These are phyloP conservation scores for Gadopsis marmoratus DNA, from an alignment of 2,797 vertebrate genomes.

Conservation along the genomic window DNA sequence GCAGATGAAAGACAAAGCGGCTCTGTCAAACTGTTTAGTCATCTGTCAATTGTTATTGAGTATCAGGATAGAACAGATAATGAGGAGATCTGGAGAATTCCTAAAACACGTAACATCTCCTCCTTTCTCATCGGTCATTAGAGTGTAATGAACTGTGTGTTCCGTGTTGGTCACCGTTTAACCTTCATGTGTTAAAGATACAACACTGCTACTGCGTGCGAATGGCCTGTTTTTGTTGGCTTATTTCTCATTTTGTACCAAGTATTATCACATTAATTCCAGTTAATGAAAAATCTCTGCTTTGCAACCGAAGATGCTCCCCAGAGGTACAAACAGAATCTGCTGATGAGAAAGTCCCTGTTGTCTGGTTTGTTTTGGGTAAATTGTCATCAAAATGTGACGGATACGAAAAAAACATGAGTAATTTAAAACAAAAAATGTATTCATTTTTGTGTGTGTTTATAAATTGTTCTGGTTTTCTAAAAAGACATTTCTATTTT, in stretches of 20 bases:
- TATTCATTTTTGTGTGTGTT: too few relatives aligned
- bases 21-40: slow-evolving; percentile 14
- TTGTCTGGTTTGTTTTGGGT: background rate
- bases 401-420: too few relatives aligned
- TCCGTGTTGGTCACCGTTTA: slow-evolving; percentile 30
- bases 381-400: background rate
- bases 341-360: background rate
- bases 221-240: background rate
- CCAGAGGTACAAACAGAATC: background rate
- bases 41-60: slow-evolving; percentile 11
- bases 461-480: background rate
- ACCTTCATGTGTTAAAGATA: slow-evolving; percentile 7
- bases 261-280: background rate
- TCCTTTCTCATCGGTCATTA: slow-evolving; percentile 46
- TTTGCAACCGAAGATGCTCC: background rate
- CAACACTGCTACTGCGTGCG: background rate
- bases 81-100: slow-evolving; percentile 50
- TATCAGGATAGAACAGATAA: slow-evolving; percentile 10
- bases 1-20: background rate
- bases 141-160: slow-evolving; percentile 15
- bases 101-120: slow-evolving; percentile 60
- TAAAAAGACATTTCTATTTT: too few relatives aligned
- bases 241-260: background rate
- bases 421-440: too few relatives aligned
- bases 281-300: too few relatives aligned